These are phyloP conservation scores for Ariopsis seemanni DNA, from an alignment of 2,113 vertebrate species.

Conservation along the genomic window DNA sequence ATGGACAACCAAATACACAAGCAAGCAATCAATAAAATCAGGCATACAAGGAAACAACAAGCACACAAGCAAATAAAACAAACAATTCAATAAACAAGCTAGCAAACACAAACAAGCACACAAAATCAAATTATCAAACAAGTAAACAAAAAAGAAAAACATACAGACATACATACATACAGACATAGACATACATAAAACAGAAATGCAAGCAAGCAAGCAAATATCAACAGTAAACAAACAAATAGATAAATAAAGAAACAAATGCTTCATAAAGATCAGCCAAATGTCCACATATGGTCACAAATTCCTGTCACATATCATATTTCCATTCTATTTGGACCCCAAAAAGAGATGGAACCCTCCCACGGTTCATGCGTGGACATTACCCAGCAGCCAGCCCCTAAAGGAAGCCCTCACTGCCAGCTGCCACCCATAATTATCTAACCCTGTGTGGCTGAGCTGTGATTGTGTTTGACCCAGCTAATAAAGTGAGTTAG, in stretches of 20 bases:
- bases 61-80: not conserved
- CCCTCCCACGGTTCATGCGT: slow-evolving; percentile 57
- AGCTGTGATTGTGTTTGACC: slow-evolving; percentile 78
- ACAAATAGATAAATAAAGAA: not conserved
- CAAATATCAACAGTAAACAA: not conserved
- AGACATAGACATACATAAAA: not conserved
- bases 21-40: not conserved
- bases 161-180: not conserved
- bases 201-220: not conserved
- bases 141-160: not conserved
- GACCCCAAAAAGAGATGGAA: not conserved
- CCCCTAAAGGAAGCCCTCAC: slow-evolving; percentile 72
- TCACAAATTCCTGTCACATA: not conserved
- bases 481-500: slow-evolving; percentile 72
- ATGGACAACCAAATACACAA: not conserved
- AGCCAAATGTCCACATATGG: not conserved
- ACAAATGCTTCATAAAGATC: not conserved
- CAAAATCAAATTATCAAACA: not conserved
- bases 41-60: not conserved
- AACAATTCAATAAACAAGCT: not conserved
- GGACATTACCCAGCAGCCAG: slow-evolving; percentile 67
- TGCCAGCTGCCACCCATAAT: slow-evolving; percentile 77
- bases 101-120: not conserved
- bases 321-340: not conserved
- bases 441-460: slow-evolving; percentile 71